Conservation (phyloP, 2,888 invertebrate species). For the Diarsia brunnea region DNA sequence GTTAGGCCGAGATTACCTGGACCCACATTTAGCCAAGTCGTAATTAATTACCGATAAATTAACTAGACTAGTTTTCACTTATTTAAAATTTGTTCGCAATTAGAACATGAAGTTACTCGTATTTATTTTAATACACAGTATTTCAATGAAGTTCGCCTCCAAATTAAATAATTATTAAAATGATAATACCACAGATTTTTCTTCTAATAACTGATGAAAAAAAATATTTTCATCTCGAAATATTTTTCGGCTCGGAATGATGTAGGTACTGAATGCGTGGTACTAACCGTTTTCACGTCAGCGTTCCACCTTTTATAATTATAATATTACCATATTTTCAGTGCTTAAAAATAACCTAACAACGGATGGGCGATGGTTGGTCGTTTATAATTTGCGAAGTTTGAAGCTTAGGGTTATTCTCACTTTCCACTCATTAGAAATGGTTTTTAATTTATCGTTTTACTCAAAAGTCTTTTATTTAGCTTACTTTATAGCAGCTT, state of each 20-base stretch:
- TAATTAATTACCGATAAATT: not conserved
- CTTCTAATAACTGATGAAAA: no score
- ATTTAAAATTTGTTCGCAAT: conserved; percentile 16
- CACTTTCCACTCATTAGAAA: not conserved
- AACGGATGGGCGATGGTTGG: no score
- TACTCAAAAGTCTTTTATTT: not conserved
- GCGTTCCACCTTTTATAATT: not conserved
- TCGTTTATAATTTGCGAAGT: not conserved
- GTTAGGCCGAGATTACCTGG: no score
- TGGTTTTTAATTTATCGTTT: no score
- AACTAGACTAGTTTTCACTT: not conserved
- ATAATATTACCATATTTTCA: not conserved
- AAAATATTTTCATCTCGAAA: no score
- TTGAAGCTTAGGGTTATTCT: not conserved
- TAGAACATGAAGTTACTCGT: not conserved
- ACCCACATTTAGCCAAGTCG: no score
- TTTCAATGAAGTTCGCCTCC: conserved; percentile 17
- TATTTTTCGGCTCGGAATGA: no score
- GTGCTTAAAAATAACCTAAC: not conserved
- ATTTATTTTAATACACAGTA: not conserved
- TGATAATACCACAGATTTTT: no score
- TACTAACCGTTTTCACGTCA: no score
- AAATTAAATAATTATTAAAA: no score
- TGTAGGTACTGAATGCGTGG: no score
- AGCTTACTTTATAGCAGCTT: not conserved